These are phyloP conservation scores for Rhysida immarginata DNA, from an alignment of 1,140 invertebrate genomes.

Conservation along the genomic window DNA sequence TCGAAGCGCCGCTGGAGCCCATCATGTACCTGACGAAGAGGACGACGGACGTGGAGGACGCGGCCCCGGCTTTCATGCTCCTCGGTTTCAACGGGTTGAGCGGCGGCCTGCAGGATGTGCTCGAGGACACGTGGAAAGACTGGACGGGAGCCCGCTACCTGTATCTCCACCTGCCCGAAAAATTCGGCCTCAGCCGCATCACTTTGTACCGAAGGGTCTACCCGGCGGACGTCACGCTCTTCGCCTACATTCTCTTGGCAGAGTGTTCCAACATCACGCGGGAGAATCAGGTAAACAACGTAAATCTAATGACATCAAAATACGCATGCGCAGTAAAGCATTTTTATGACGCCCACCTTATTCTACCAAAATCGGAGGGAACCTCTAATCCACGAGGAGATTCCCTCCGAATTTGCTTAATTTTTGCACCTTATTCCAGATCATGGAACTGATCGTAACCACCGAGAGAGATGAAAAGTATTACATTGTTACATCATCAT, in stretches of 20 bases:
- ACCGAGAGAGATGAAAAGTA: too few species aligned
- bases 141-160: slow-evolving; percentile 35
- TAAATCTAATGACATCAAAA: too few species aligned
- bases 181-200: slow-evolving; percentile 29
- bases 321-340: too few species aligned
- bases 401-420: too few species aligned
- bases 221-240: slow-evolving; percentile 28
- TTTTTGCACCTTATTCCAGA: too few species aligned
- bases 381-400: too few species aligned
- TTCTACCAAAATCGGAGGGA: too few species aligned
- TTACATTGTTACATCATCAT: too few species aligned
- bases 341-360: too few species aligned
- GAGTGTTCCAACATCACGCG: too few species aligned
- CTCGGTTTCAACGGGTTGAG: slow-evolving; percentile 32
- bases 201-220: slow-evolving; percentile 28
- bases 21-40: not conserved
- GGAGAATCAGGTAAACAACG: too few species aligned
- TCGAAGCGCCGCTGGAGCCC: not conserved
- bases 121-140: slow-evolving; percentile 35
- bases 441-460: too few species aligned
- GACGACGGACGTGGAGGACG: not conserved
- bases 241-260: slow-evolving; percentile 34
- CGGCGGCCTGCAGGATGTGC: slow-evolving; percentile 21
- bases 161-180: slow-evolving; percentile 31
- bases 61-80: slow-evolving; percentile 23